phyloP scores from a whole-genome alignment of 23 tunicate species.

The Styela clava region DNA sequence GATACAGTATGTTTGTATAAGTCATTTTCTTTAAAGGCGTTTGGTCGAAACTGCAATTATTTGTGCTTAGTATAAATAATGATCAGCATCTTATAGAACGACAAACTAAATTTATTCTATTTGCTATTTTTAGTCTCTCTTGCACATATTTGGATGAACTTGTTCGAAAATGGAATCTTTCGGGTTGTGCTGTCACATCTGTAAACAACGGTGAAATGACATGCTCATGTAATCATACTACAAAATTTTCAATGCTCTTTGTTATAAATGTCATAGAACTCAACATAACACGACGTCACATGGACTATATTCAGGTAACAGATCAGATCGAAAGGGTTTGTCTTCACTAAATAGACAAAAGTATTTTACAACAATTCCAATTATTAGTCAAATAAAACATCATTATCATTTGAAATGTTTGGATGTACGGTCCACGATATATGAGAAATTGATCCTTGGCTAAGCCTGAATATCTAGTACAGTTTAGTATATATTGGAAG shows the following conservation, averaged over 20 bases:
- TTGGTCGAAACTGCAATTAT: too few species aligned
- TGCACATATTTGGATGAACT: conserved; percentile 53
- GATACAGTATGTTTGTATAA: background rate
- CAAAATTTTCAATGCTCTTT: conserved; percentile 63
- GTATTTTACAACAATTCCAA: too few species aligned
- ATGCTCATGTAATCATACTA: conserved; percentile 68
- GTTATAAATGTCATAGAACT: conserved; percentile 25
- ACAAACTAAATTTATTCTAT: too few species aligned
- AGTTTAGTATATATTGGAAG: too few species aligned
- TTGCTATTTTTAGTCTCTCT: conserved; percentile 24
- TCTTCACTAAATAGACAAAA: background rate
- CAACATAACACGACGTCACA: conserved; percentile 6
- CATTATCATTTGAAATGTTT: too few species aligned
- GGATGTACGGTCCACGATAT: too few species aligned
- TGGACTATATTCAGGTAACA: conserved; percentile 14
- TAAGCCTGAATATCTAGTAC: too few species aligned
- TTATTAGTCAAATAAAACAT: too few species aligned
- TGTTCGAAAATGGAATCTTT: conserved; percentile 34
- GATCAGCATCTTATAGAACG: too few species aligned
- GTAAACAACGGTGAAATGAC: conserved; percentile 10
- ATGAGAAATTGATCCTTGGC: too few species aligned
- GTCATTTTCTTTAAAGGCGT: background rate
- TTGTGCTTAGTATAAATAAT: too few species aligned
- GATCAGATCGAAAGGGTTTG: background rate
- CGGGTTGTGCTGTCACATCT: conserved; percentile 40